A percentile compares a stretch with the other conserved stretches of the same genome.
These are phyloP conservation scores for Eupelmus urozonus DNA, from an alignment of 2,888 invertebrate genomes.

Conservation along the genomic window DNA sequence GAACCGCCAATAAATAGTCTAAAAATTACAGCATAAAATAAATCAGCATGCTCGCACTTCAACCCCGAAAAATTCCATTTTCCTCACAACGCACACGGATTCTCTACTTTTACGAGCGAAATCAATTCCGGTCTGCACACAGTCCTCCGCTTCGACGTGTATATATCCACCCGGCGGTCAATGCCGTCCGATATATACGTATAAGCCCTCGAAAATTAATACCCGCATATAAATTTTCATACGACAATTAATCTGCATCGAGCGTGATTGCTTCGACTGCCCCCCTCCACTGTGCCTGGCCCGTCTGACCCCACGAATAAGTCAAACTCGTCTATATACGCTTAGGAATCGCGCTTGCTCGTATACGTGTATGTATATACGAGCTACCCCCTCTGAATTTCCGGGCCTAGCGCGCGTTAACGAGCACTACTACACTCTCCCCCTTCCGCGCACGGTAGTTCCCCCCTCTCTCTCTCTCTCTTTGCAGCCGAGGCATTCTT, in stretches of 20 bases:
- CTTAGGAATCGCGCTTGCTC: background rate
- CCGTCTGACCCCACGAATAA: too few relatives aligned
- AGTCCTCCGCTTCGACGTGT: too few relatives aligned
- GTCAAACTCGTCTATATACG: background rate
- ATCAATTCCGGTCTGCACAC: too few relatives aligned
- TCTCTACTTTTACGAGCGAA: background rate
- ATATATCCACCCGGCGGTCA: background rate
- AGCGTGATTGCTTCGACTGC: background rate
- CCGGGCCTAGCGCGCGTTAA: constrained; percentile 36
- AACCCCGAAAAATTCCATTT: too few relatives aligned
- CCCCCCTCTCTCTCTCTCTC: constrained; percentile 31
- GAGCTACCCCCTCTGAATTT: constrained; percentile 17
- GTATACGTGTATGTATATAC: background rate
- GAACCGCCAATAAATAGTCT: too few relatives aligned
- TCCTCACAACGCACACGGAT: too few relatives aligned
- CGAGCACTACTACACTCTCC: background rate
- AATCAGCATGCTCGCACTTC: too few relatives aligned
- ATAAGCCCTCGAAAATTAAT: background rate
- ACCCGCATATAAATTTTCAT: constrained; percentile 3
- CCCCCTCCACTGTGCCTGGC: background rate
- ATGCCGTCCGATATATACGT: too few relatives aligned
- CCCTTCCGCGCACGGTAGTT: background rate
- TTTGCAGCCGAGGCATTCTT: constrained; percentile 71
- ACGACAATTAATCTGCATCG: constrained; percentile 17
- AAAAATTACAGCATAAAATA: too few relatives aligned